Conservation (phyloP, 92 coral and sea anemone species). For the Phenganax subtilis region DNA sequence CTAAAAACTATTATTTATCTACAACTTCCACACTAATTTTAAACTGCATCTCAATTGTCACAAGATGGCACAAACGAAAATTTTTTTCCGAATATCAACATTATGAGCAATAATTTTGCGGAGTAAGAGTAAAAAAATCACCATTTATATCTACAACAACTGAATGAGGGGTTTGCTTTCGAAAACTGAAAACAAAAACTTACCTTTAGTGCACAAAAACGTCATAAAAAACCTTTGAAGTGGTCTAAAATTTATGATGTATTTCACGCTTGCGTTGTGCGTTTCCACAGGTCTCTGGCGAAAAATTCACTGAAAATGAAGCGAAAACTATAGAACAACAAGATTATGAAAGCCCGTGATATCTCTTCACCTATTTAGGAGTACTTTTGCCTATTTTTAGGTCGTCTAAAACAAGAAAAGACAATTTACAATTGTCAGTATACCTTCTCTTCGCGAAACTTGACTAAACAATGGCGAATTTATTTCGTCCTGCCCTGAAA, state of each 20-base stretch:
- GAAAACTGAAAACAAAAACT: constrained; percentile 17
- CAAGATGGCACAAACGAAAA: constrained; percentile 17
- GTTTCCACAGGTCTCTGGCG: constrained; percentile 34
- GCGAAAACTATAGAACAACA: not conserved
- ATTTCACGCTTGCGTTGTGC: constrained; percentile 50
- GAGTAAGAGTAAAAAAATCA: not conserved
- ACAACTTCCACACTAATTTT: not conserved
- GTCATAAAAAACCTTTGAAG: constrained; percentile 69
- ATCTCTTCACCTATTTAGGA: not conserved
- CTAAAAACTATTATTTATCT: not conserved
- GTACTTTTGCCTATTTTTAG: not conserved
- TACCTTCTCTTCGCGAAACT: constrained; percentile 21
- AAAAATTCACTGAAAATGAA: constrained; percentile 8
- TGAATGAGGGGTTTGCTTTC: not conserved
- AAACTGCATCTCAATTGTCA: not conserved
- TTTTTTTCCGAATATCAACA: not conserved
- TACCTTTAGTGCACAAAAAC: constrained; percentile 70
- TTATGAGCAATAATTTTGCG: too few relatives aligned
- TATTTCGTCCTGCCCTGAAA: constrained; percentile 32
- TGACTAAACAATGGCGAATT: constrained; percentile 2
- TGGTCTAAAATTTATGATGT: constrained; percentile 58
- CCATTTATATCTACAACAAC: not conserved
- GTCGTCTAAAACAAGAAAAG: not conserved
- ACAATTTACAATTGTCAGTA: not conserved
- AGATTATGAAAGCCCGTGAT: not conserved